These are phyloP conservation scores for Drosophila testacea DNA, from an alignment of 2,888 invertebrate genomes.

Conservation along the genomic window DNA sequence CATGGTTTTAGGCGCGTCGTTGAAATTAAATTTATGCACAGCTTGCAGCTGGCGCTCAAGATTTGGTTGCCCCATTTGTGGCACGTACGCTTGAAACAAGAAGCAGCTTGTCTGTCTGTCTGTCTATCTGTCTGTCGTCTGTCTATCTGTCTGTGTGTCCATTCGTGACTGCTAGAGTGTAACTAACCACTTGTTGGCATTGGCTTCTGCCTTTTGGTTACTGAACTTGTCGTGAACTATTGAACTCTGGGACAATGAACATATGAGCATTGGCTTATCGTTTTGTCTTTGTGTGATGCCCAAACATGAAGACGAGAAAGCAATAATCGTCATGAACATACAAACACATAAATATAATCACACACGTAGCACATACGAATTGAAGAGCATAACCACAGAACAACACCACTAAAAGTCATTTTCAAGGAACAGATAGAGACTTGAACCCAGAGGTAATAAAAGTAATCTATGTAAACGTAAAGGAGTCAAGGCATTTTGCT, in stretches of 20 bases:
- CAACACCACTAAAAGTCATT: constrained; percentile 11
- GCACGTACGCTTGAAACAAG: constrained; percentile 21
- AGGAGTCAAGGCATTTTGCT: background rate
- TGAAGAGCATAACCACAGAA: constrained; percentile 11
- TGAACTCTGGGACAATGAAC: constrained; percentile 73
- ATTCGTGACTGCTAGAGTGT: constrained; percentile 21
- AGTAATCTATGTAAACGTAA: background rate
- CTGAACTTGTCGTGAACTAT: constrained; percentile 76
- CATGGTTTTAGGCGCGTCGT: constrained; percentile 59
- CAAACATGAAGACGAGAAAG: constrained; percentile 28
- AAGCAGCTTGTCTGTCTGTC: constrained; percentile 4
- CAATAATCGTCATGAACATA: constrained; percentile 52
- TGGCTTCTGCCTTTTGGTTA: constrained; percentile 55
- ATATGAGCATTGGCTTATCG: constrained; percentile 42
- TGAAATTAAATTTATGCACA: constrained; percentile 70
- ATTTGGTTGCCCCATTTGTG: constrained; percentile 15
- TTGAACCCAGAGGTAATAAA: constrained; percentile 18
- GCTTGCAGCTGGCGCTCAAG: constrained; percentile 41
- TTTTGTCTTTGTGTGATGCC: constrained; percentile 34
- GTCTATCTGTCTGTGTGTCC: constrained; percentile 9
- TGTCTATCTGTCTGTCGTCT: constrained; percentile 1
- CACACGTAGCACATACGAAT: constrained; percentile 29
- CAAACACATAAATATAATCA: constrained; percentile 39
- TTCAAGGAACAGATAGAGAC: constrained; percentile 16
- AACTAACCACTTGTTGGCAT: constrained; percentile 72